Conservation (phyloP, 2,797 vertebrate species). For the Gymnodraco acuticeps region DNA sequence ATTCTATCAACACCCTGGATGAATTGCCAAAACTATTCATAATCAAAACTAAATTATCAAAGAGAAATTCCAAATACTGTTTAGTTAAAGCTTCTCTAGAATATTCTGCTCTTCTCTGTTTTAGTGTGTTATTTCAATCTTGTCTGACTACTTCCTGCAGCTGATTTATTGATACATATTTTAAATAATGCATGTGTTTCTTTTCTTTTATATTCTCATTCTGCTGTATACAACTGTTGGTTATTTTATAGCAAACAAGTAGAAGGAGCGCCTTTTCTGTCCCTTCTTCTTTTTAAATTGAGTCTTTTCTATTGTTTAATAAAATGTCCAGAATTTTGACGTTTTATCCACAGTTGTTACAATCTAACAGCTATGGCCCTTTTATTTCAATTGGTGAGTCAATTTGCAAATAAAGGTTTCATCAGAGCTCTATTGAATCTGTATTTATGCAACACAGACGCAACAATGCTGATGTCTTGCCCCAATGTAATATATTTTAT, state of each 20-base stretch:
- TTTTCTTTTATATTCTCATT: background rate
- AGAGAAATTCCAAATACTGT: background rate
- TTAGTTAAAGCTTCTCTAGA: background rate
- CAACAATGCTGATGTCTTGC: too few relatives aligned
- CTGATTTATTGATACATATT: background rate
- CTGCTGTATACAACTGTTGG: too few relatives aligned
- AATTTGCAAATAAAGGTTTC: background rate
- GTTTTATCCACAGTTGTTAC: too few relatives aligned
- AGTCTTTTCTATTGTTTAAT: too few relatives aligned
- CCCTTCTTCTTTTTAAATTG: too few relatives aligned
- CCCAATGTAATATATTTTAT: background rate
- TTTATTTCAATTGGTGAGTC: background rate
- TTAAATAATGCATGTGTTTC: background rate
- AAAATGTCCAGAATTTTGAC: too few relatives aligned
- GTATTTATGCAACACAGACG: background rate
- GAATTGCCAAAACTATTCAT: too few relatives aligned
- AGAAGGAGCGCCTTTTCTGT: background rate
- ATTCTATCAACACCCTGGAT: background rate
- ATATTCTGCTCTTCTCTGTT: background rate
- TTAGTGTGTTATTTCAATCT: background rate
- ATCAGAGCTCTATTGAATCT: background rate
- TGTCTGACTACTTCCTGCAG: background rate
- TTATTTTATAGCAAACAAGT: background rate
- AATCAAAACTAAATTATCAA: background rate
- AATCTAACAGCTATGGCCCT: too few relatives aligned